Base-by-base conservation (phyloP, 2,888 invertebrate species). In the Spilarctia lutea region DNA sequence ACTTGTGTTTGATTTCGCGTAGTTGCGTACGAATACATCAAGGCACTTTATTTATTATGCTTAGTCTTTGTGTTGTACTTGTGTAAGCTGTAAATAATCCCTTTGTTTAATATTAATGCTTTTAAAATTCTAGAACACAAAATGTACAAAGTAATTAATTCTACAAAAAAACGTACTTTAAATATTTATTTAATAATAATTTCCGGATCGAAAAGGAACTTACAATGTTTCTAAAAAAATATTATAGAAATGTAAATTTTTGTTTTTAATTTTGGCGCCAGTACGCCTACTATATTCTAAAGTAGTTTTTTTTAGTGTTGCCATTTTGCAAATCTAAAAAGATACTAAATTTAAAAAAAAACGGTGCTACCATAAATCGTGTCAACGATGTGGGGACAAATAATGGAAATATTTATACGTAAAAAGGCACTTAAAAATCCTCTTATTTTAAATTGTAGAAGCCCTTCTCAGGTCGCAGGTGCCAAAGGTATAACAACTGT, bases 21-120 rank as follows among this genome's bases (percentile, higher is more conserved):
- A 74, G 72, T 45, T 69, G 67, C 39, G 30, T 6, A 60, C 16
- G 71, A 75, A 76, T 75, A 66, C 68, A 78, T 79, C 76, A 73
- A 60, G 69, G 65, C n/a, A 35, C 35, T 71, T 65, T 11, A 35
- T 65, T 63, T n/a, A 24, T 74, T 42, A 74, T 45, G 70, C 74
- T 76, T 56, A 30, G 4, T 30, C 0, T 7, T 30, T 63, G 16
- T 33, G 10, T 48, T 68, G 1, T 27, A 27, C 27, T 60, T 16
- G 16, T 60, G 0, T 63, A 30, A 30, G 63, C 7, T 8, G 6
- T 10, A 30, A 30, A 30, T 30, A 63, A 63, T 30, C 30, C 30
- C 18, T 13, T 63, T 63, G 18, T 30, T 18, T 8, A 18, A 13
- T 16, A 16, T 30, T 0, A 6, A 63, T 30, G 30, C 13, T 8